These are phyloP conservation scores for Istiophorus platypterus DNA, from an alignment of 2,113 vertebrate genomes.

Conservation along the genomic window DNA sequence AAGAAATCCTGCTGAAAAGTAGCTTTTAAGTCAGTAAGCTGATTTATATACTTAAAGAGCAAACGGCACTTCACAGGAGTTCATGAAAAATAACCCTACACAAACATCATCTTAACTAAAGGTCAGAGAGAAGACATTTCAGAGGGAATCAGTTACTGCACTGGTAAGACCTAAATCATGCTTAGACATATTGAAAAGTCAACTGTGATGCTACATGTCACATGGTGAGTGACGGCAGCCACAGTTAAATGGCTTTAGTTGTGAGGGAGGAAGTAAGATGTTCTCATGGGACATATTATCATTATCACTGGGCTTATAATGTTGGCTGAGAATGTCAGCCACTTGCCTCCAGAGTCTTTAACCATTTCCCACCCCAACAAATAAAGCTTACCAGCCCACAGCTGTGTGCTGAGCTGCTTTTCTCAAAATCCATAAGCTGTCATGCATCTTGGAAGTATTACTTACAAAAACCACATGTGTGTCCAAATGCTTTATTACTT, in stretches of 20 bases:
- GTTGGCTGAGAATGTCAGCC: conserved; percentile 40
- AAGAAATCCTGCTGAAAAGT: conserved; percentile 53
- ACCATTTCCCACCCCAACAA: conserved; percentile 20
- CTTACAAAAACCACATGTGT: neutral
- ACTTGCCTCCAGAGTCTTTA: conserved; percentile 33
- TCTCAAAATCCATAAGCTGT: neutral
- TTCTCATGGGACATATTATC: conserved; percentile 52
- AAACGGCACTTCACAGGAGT: conserved; percentile 37
- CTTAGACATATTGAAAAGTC: conserved; percentile 1
- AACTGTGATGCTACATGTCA: neutral
- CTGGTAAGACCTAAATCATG: neutral
- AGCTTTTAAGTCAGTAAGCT: conserved; percentile 55
- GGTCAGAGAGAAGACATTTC: conserved; percentile 34
- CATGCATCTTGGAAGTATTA: neutral
- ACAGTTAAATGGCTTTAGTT: conserved; percentile 44
- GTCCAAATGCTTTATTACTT: neutral
- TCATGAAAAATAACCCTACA: conserved; percentile 27
- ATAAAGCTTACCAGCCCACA: conserved; percentile 3
- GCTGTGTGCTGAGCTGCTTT: conserved; percentile 24
- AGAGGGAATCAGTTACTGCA: conserved; percentile 12
- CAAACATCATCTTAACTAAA: conserved; percentile 34
- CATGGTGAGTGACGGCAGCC: conserved; percentile 25
- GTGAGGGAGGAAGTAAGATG: conserved; percentile 46
- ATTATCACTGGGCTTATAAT: conserved; percentile 51
- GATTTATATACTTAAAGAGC: conserved; percentile 51